Evolutionary conservation across 2,888 invertebrate genomes (phyloP), one percentile per base, ranked within the genome.

Genomic region (Bhutanitis thaidina): DNA sequence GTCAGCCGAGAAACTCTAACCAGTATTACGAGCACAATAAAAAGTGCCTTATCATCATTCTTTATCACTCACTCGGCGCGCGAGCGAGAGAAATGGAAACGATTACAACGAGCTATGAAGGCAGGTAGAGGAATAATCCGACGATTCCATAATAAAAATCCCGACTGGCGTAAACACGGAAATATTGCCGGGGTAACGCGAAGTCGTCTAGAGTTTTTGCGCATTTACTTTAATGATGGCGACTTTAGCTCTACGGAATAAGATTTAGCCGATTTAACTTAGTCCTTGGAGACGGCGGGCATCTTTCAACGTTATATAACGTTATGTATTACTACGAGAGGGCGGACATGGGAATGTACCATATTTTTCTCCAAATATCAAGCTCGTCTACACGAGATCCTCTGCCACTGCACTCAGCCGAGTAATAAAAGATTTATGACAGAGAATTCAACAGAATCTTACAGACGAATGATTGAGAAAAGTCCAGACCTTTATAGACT

Each of bases 121-220:
- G 53, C 45, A 45, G 54, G 39, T 49, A 49, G 49, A 41, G 27
- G 53, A 57, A 56, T 58, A 60, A 61, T 59, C 54, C 56, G 49
- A 54, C 58, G 58, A 60, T 60, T 56, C 49, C 52, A 53, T 60
- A 63, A 68, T 64, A 63, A 65, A 54, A 65, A 62, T 60, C 62
- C 61, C 57, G 58, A 52, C 55, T 56, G 59, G 60, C 56, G 60
- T 62, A 64, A 60, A 60, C 60, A 59, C 29, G 52, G 49, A 50
- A 50, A 50, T 44, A 50, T 50, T 44, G 50, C 44, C 27, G 35
- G 27, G 44, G 20, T 39, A 27, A 35, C 44, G 39, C 39, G 43
- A 39, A 44, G 44, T 44, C 44, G 13, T 44, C 27, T 34, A 34
- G 27, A 39, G 39, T 44, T 50, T 50, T 50, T 50, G 50, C 50